These are phyloP conservation scores for Protonibea diacanthus DNA, from an alignment of 2,797 vertebrate species.

Conservation along the genomic window DNA sequence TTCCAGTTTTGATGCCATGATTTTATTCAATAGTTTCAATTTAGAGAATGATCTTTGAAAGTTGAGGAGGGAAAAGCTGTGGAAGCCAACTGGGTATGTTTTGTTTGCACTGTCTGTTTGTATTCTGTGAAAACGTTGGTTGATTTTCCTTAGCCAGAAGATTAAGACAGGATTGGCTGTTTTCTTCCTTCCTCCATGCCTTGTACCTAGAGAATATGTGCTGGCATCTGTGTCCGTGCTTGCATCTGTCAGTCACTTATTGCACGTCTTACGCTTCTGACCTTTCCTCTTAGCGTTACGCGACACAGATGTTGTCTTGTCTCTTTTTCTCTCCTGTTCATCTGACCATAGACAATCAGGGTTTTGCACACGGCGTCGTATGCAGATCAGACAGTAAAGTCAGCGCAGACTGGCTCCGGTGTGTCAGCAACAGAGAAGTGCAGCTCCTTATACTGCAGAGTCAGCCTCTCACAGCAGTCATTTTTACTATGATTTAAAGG, in stretches of 20 bases:
- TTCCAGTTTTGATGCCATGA: neutral
- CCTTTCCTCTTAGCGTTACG: slow-evolving; percentile 67
- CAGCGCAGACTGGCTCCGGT: slow-evolving; percentile 62
- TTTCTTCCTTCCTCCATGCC: slow-evolving; percentile 55
- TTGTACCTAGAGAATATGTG: slow-evolving; percentile 58
- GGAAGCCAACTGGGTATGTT: slow-evolving; percentile 44
- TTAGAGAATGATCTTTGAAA: slow-evolving; percentile 6
- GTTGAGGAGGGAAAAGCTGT: slow-evolving; percentile 31
- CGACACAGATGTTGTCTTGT: slow-evolving; percentile 69
- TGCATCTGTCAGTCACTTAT: slow-evolving; percentile 79
- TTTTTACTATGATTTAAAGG: slow-evolving; percentile 78
- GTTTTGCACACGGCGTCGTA: slow-evolving; percentile 65
- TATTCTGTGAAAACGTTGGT: slow-evolving; percentile 37
- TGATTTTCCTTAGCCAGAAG: slow-evolving; percentile 65
- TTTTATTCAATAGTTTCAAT: slow-evolving; percentile 27
- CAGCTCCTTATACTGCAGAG: slow-evolving; percentile 62
- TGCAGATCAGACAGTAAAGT: slow-evolving; percentile 75
- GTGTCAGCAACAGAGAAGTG: slow-evolving; percentile 68
- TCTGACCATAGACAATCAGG: slow-evolving; percentile 67
- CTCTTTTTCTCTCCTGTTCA: slow-evolving; percentile 37
- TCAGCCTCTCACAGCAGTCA: slow-evolving; percentile 73
- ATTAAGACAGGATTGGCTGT: slow-evolving; percentile 72
- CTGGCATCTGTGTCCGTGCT: slow-evolving; percentile 62
- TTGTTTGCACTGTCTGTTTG: slow-evolving; percentile 59
- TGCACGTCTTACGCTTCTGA: slow-evolving; percentile 66